These are phyloP conservation scores for Mechanitis mazaeus DNA, from an alignment of 2,888 invertebrate species.

Conservation along the genomic window DNA sequence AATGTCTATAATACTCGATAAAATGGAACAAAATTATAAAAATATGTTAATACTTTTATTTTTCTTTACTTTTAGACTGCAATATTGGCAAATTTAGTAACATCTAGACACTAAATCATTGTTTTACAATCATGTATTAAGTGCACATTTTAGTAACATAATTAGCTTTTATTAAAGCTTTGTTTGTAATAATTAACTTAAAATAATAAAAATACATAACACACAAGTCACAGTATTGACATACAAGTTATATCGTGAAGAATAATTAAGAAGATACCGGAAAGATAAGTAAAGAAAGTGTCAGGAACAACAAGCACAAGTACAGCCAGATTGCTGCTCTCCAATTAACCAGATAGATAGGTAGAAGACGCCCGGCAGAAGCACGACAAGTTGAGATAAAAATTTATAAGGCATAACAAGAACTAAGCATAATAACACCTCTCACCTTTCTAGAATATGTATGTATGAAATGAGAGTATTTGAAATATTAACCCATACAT, in stretches of 20 bases:
- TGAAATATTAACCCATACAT: no score
- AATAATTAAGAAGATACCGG: constrained; percentile 54
- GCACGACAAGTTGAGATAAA: constrained; percentile 45
- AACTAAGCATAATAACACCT: constrained; percentile 8
- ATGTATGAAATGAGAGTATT: no score
- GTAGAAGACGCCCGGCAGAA: constrained; percentile 40
- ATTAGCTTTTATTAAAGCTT: no score
- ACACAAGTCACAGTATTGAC: constrained; percentile 24
- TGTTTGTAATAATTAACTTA: no score
- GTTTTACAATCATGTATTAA: no score
- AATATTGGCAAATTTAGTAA: no score
- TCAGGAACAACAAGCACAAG: constrained; percentile 61
- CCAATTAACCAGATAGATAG: constrained; percentile 56
- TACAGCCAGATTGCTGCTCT: constrained; percentile 52
- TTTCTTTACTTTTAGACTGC: no score
- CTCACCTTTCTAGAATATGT: neutral
- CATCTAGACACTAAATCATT: no score
- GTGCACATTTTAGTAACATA: no score
- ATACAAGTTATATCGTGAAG: constrained; percentile 34
- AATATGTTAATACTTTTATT: no score
- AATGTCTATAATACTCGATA: no score
- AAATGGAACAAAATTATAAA: no score
- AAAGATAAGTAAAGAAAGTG: constrained; percentile 67
- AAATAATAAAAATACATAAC: constrained; percentile 3
- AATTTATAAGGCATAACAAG: constrained; percentile 29